Evolutionary conservation across 2,113 vertebrate species (phyloP), one percentile per base, ranked within the genome.

Genomic region (Puntigrus tetrazona): DNA sequence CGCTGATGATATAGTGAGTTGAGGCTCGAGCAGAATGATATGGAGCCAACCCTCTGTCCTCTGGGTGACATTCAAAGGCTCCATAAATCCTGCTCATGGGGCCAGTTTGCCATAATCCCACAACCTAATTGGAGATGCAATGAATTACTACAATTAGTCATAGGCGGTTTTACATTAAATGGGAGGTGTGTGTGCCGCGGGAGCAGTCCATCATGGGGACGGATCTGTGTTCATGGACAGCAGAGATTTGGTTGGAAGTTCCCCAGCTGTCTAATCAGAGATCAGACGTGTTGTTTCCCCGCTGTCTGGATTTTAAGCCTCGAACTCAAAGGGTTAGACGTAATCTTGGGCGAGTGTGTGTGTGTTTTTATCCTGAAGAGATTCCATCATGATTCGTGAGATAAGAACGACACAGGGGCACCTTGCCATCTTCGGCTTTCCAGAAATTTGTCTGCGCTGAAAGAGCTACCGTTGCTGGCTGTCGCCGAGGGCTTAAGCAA

Each of bases 101-200:
- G 95, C 94, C 94, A 95, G 95, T 95, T 94, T 93, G 95, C 94
- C 93, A 96, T 98, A 98, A 97, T 96, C 96, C 95, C 96, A 96
- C 96, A 95, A 95, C 94, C 97, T 98, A 98, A 99, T 98, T 99
- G 96, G 96, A 96, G 96, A 96, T 97, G 97, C 98, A 97, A 98
- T 98, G 97, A 98, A 98, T 98, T 97, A 97, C 96, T 96, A 97
- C 98, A 98, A 98, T 98, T 98, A 98, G 96, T 97, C 96, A 92
- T 98, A 96, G 96, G 96, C 96, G 96, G 96, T 96, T 95, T 96
- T 95, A 96, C 95, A 95, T 95, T 96, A 96, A 95, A 94, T 91
- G 95, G 90, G 92, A 93, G 91, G 95, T 94, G 92, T 94, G 94
- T 95, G 92, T 96, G 96, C 97, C 96, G 95, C 88, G 84, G 84